Conservation (phyloP, 2,797 vertebrate genomes). For the Bovichtus variegatus region DNA sequence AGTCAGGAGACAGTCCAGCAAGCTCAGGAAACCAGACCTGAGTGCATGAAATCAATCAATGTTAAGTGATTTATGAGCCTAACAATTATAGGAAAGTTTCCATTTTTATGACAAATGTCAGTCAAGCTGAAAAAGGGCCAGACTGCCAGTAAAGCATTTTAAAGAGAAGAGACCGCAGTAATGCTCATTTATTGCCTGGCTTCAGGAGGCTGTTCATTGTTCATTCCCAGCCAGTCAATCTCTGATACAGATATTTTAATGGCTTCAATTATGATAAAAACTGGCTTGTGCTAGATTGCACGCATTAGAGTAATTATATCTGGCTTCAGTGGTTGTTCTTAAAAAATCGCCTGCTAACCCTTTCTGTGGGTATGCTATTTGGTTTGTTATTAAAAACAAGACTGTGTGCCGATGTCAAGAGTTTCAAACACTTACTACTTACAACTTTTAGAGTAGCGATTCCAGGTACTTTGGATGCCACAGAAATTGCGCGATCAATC, state of each 20-base stretch:
- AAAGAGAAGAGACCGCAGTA: conserved; percentile 7
- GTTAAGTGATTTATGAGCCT: conserved; percentile 30
- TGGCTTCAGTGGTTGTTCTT: conserved; percentile 16
- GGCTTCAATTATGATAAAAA: conserved; percentile 49
- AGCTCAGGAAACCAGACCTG: conserved; percentile 12
- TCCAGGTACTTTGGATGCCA: too few relatives aligned
- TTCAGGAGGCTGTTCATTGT: conserved; percentile 43
- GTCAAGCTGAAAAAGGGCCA: conserved; percentile 10
- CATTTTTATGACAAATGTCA: conserved; percentile 33
- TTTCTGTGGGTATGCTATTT: conserved; percentile 4
- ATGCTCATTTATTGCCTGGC: conserved; percentile 32
- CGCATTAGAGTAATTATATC: conserved; percentile 56
- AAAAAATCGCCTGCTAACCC: not conserved
- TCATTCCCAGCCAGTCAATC: conserved; percentile 40
- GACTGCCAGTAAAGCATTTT: conserved; percentile 21
- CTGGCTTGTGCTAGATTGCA: conserved; percentile 21
- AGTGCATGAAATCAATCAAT: conserved; percentile 18
- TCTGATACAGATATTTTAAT: conserved; percentile 43
- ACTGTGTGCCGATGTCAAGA: not conserved
- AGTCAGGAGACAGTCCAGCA: not conserved
- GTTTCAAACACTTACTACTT: not conserved
- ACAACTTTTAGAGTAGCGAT: too few relatives aligned
- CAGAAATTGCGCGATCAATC: too few relatives aligned
- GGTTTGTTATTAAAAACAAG: not conserved
- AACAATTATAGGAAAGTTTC: conserved; percentile 31